These are phyloP conservation scores for Reticulitermes speratus DNA, from an alignment of 1,140 invertebrate genomes.

Conservation along the genomic window DNA sequence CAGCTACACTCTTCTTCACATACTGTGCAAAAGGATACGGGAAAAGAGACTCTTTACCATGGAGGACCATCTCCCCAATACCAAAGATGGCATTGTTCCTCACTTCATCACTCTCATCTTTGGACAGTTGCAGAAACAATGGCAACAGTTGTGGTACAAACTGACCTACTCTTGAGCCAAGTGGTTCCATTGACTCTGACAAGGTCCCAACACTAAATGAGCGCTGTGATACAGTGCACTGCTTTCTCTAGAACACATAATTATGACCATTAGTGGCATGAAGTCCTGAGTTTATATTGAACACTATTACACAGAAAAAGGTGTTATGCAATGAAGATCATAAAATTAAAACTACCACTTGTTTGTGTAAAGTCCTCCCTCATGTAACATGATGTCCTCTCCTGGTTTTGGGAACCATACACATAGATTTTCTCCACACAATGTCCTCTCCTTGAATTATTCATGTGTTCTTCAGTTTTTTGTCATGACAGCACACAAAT, in stretches of 20 bases:
- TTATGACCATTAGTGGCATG: not conserved
- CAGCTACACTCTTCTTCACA: not conserved
- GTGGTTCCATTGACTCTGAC: constrained; percentile 66
- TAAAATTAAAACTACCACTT: no score
- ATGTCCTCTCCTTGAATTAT: no score
- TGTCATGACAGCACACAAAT: no score
- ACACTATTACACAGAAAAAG: no score
- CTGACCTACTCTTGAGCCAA: constrained; percentile 54
- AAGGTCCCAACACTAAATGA: constrained; percentile 72
- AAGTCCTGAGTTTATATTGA: no score
- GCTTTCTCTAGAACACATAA: constrained; percentile 53
- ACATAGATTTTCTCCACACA: no score
- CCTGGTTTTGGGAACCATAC: no score
- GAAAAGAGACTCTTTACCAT: constrained; percentile 60
- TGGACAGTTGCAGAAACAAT: constrained; percentile 58
- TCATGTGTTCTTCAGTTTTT: no score
- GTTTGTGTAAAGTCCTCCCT: no score
- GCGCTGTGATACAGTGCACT: constrained; percentile 59
- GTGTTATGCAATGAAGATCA: no score
- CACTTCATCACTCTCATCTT: constrained; percentile 67
- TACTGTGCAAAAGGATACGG: constrained; percentile 53
- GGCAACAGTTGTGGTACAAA: constrained; percentile 64
- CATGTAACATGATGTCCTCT: no score
- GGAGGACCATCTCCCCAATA: constrained; percentile 67
- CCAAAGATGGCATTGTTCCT: constrained; percentile 76